phyloP scores from a whole-genome alignment of 2,797 vertebrate genomes.

The Caiman crocodilus region DNA sequence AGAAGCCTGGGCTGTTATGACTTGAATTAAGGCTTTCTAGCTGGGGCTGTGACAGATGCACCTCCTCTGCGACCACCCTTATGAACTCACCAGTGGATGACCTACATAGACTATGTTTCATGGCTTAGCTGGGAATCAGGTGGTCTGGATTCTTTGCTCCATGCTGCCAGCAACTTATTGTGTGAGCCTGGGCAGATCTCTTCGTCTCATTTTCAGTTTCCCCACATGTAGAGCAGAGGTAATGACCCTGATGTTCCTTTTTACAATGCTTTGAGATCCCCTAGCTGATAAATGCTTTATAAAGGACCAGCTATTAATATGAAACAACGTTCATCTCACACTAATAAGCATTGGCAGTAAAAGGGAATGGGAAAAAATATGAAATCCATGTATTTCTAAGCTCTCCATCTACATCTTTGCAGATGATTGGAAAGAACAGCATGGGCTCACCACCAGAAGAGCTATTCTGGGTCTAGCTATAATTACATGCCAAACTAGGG shows the following conservation, averaged over 20 bases:
- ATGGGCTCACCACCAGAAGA: not conserved
- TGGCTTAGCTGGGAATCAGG: not conserved
- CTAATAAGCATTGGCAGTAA: not conserved
- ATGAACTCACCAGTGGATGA: not conserved
- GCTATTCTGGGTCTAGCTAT: not conserved
- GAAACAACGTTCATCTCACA: not conserved
- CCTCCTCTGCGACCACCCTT: not conserved
- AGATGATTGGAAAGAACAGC: not conserved
- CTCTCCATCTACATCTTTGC: not conserved
- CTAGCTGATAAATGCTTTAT: not conserved
- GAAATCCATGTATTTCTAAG: not conserved
- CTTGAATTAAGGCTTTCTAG: not conserved
- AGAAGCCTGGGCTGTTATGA: not conserved
- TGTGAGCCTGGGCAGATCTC: not conserved
- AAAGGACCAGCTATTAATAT: not conserved
- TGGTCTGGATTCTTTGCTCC: not conserved
- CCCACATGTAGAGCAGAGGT: not conserved
- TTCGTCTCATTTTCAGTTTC: not conserved
- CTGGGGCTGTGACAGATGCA: not conserved
- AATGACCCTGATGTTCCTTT: not conserved
- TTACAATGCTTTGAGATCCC: not conserved
- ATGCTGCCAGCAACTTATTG: not conserved
- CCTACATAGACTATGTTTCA: not conserved
- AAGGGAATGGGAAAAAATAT: not conserved
- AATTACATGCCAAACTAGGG: not conserved